Base-by-base conservation (phyloP, 2,113 vertebrate species). In the Clarias gariepinus region DNA sequence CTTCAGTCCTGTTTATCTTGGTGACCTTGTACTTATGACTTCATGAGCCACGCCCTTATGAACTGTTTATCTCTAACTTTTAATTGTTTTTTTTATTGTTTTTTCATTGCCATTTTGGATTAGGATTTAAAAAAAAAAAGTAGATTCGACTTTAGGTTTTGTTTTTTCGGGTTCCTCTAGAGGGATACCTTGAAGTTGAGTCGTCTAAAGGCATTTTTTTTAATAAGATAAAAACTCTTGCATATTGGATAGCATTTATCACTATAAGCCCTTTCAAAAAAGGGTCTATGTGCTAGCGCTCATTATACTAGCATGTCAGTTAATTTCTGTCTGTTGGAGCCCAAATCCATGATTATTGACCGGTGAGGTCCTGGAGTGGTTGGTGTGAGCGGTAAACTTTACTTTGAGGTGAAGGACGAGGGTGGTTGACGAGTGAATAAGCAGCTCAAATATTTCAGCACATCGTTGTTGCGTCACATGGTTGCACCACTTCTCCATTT, bases 401-500 rank as follows among this genome's bases (percentile, higher is more conserved):
- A 19, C 68, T 36, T 30, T 5, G 30, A 71, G 36, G 19, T 76
- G 21, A 0, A 13, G 74, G 12, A 10, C 0, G 5, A 18, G 3
- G 1, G 23, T 16, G 1, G 23, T 3, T 77, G 74, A 16, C 9
- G 30, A 36, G 19, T 11, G 3, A 10, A 68, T 28, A 68, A 68
- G 64, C 66, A 68, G 66, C 13, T 47, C 12, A 74, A n/a, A 52
- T 13, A 4, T 76, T 76, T n/a, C 21, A 28, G 25, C 12, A 58
- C 57, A 13, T 55, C 11, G 12, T 78, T 47, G 41, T 79, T 66
- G 74, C 19, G 7, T 78, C 84, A 85, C 23, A 1, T 66, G 10
- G 12, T 66, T 85, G 84, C 76, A 33, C 61, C 74, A 79, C 47
- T 85, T 85, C 76, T 85, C 13, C 30, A n/a, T 85, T 66, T 30